Base-by-base conservation (phyloP, 2,888 invertebrate genomes). In the Sipha maydis region DNA sequence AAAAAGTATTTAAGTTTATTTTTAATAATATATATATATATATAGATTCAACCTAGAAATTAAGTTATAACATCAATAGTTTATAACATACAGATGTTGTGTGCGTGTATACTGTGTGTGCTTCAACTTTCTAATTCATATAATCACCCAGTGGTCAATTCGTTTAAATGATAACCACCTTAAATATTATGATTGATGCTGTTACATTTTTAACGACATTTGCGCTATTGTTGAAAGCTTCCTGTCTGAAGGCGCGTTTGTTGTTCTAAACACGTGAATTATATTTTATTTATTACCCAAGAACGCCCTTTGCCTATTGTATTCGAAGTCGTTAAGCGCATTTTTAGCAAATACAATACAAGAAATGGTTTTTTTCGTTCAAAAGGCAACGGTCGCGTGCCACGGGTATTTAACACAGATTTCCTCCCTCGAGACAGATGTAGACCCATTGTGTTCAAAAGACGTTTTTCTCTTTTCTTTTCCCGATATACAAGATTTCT, bases 301-400 rank as follows among this genome's bases (percentile, higher is more conserved):
- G 75, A 86, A 69, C 86, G 86, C 86, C 86, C 86, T 88, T 75
- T 41, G 21, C 3, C 86, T 61, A 48, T 86, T 80, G 86, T 88
- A n/a, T 31, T 17, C 31, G 73, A 61, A 88, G 86, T 88, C 86
- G 86, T 88, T 88, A 86, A 86, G 86, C 79, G 38, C 79, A 86
- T 86, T 86, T 85, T 79, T 86, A 86, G 54, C 61, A 14, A 73
- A 79, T 73, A 79, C 78, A 86, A 79, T 79, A 88, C 56, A 34
- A n/a, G 25, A 61, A 88, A 88, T 86, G 79, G 77, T 79, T 86
- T 85, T 85, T 67, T 19, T 38, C n/a, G 86, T 88, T 73, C 86
- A 31, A 88, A 88, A 88, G 86, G 86, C 86, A 88, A 88, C 86
- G 86, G 86, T 82, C 86, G 86, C 86, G 86, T 88, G 86, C 86